Evolutionary conservation across 2,888 invertebrate species (phyloP).

Genomic region (Calameuta idolon): DNA sequence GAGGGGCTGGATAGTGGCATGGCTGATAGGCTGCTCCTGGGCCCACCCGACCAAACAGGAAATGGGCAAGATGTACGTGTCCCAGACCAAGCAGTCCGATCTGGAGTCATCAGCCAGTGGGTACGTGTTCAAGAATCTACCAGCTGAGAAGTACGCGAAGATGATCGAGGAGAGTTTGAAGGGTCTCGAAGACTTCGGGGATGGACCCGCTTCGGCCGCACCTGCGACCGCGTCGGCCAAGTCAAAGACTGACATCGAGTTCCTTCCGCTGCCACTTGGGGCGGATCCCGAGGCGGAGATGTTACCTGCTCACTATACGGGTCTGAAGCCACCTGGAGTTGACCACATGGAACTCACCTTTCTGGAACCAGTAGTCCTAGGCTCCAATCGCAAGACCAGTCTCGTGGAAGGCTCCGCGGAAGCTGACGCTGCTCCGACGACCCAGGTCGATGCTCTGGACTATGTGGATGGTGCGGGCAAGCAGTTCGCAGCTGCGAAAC

Average conservation of each 20-base stretch:
- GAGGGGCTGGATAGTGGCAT: slow-evolving; percentile 22
- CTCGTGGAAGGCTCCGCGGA: slow-evolving; percentile 15
- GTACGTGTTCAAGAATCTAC: slow-evolving; percentile 51
- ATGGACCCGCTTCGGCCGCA: slow-evolving; percentile 43
- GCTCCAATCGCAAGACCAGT: slow-evolving; percentile 11
- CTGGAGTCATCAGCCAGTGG: slow-evolving; percentile 71
- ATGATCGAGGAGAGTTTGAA: slow-evolving; percentile 54
- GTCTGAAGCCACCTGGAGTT: slow-evolving; percentile 58
- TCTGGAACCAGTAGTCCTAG: slow-evolving; percentile 18
- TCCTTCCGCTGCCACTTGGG: slow-evolving; percentile 48
- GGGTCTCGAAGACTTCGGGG: slow-evolving; percentile 20
- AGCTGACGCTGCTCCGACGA: slow-evolving; percentile 1
- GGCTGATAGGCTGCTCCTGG: slow-evolving; percentile 26
- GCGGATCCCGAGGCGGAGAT: slow-evolving; percentile 63
- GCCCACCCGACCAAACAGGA: slow-evolving; percentile 23
- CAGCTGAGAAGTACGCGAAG: slow-evolving; percentile 46
- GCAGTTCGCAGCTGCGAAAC: slow-evolving; percentile 68
- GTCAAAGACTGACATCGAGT: slow-evolving; percentile 38
- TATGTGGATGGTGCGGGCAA: slow-evolving; percentile 66
- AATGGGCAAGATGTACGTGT: slow-evolving; percentile 69
- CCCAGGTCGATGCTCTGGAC: slow-evolving; percentile 9
- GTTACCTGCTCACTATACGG: slow-evolving; percentile 59
- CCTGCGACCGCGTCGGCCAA: slow-evolving; percentile 25
- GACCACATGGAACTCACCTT: slow-evolving; percentile 58
- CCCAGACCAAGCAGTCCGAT: slow-evolving; percentile 70